Evolutionary conservation across 1,140 invertebrate species (phyloP).

Genomic region (Neodiprion lecontei): DNA sequence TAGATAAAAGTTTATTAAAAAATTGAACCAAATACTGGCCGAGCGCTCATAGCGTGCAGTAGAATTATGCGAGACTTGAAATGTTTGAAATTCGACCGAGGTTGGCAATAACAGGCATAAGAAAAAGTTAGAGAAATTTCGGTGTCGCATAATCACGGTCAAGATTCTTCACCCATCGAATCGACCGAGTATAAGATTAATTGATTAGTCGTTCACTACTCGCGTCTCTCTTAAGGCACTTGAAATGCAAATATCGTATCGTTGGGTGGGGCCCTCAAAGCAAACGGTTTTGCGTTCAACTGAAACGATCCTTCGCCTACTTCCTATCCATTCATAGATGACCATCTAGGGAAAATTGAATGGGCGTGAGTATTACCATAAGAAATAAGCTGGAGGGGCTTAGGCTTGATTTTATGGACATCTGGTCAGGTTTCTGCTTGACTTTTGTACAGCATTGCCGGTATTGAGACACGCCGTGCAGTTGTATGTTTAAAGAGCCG

Average conservation of each 20-base stretch:
- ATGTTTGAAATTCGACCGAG: too few species aligned
- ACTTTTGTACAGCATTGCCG: slow-evolving; percentile 7
- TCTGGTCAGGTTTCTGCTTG: slow-evolving; percentile 2
- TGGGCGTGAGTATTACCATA: slow-evolving; percentile 31
- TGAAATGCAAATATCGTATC: slow-evolving; percentile 49
- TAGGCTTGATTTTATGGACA: slow-evolving; percentile 10
- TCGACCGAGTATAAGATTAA: slow-evolving; percentile 27
- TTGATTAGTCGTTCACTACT: slow-evolving; percentile 30
- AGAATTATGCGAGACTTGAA: too few species aligned
- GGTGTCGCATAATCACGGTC: too few species aligned
- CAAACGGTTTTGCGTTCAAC: slow-evolving; percentile 39
- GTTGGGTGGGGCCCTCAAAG: slow-evolving; percentile 34
- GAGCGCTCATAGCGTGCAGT: too few species aligned
- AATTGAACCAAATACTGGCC: too few species aligned
- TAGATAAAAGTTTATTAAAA: too few species aligned
- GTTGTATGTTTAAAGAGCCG: too few species aligned
- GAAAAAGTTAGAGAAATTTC: too few species aligned
- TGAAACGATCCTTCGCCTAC: slow-evolving; percentile 28
- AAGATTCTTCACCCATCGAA: not conserved
- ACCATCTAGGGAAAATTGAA: slow-evolving; percentile 31
- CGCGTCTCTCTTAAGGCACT: slow-evolving; percentile 48
- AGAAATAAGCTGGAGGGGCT: slow-evolving; percentile 27
- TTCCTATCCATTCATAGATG: slow-evolving; percentile 35
- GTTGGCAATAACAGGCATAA: too few species aligned
- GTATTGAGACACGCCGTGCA: not conserved